Evolutionary conservation across 2,888 invertebrate species (phyloP), one percentile per base, ranked within the genome.

Genomic region (Eupithecia vulgata): DNA sequence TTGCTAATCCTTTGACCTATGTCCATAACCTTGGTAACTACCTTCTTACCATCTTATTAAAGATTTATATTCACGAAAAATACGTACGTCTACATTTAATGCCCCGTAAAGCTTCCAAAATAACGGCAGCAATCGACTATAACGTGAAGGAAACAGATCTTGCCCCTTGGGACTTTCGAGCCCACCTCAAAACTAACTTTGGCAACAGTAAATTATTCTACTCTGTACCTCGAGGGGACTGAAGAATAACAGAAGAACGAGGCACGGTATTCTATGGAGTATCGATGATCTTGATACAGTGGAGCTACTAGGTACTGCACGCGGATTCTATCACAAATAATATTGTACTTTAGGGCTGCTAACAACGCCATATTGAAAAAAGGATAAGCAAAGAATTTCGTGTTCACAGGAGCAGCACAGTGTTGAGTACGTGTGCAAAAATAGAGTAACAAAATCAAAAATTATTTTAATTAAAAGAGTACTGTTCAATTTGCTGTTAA

Each of bases 131-230:
- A 79, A 84, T 85, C 82, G 85, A 81, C 82, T 85, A 79, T 84
- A 86, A 84, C 83, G 78, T 83, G 78, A 76, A 84, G 84, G 84
- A 86, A 88, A 85, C 84, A 86, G 85, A 85, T 79, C 78, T 78
- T 66, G 73, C 40, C 87, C 84, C 84, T 62, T 61, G 87, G 84
- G 88, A 86, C 48, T 40, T 66, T 70, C 79, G 80, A 74, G 88
- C 88, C 87, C 84, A 87, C 88, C 88, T 90, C 88, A 88, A 88
- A 90, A 91, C 88, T 90, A 88, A 87, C 88, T 88, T 87, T 82
- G 85, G 80, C 81, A 88, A 87, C 88, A 87, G 90, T 92, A 91
- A 91, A 91, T 92, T 91, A 91, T 92, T 90, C 90, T 79, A 82
- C 82, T 82, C 84, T 80, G 70, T 77, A 62, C 73, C 90, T 80